Evolutionary conservation across 92 coral and sea anemone genomes (phyloP), one percentile per base, ranked within the genome.

Genomic region (Palythoa caribaeorum): DNA sequence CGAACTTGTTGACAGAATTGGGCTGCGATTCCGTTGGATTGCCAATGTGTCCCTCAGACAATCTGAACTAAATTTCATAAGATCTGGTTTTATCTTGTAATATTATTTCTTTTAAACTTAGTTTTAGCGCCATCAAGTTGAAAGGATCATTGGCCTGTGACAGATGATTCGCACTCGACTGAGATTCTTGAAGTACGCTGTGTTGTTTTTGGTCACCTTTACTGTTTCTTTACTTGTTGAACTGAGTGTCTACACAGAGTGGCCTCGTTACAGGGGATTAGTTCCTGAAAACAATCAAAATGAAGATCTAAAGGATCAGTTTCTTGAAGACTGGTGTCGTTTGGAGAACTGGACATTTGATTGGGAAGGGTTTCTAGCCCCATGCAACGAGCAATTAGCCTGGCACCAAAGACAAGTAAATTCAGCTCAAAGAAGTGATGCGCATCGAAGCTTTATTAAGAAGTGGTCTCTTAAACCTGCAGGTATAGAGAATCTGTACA

Each of bases 301-400:
- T 28, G 28, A 28, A 8, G 76, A 83, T 17, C 68, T 17, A 39
- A 62, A 89, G 17, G 51, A n/a, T 14, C 70, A 63, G 70, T 89
- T 89, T 38, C 84, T 75, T 48, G 52, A 50, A 1, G 92, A 92
- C 62, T 92, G 92, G 95, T 85, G 91, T 84, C 88, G 89, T 4
- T 53, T 92, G 69, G 87, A 92, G 76, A 83, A 72, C 37, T 92
- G 90, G 93, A 83, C 91, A 48, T 60, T 76, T 48, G 88, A 90
- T 73, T 92, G 95, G 93, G 78, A 84, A 68, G 88, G 78, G 14
- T n/a, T 92, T 78, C 62, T 89, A 39, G 85, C 73, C 5, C 74
- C 85, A 40, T 92, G 95, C 37, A 73, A n/a, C 0, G 21, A 79
- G 9, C 80, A 90, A 14, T 70, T 78, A 53, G 79, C 87, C 57